A percentile compares a stretch with the other conserved stretches of the same genome.
Evolutionary conservation across 1,140 invertebrate species (phyloP).

Genomic region (Colletes gigas): DNA sequence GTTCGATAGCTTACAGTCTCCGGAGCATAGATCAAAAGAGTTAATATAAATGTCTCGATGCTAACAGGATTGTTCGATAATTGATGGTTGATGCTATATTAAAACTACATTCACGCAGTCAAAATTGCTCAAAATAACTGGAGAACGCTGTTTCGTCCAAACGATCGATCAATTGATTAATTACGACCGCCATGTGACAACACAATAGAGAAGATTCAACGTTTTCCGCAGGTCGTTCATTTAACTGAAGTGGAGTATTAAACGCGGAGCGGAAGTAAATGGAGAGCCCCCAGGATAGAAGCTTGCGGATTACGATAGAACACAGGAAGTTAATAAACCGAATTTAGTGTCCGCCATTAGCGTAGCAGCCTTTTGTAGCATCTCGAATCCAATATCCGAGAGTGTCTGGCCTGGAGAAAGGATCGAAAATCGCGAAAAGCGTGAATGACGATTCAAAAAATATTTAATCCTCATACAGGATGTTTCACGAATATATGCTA

Average conservation of each 20-base stretch:
- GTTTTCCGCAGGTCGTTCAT: constrained; percentile 49
- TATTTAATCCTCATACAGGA: too few relatives aligned
- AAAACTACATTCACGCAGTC: too few relatives aligned
- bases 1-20: too few relatives aligned
- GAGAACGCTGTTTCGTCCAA: not conserved
- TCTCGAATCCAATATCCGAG: constrained; percentile 3
- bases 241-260: constrained; percentile 55
- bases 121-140: too few relatives aligned
- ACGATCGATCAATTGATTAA: not conserved
- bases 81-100: too few relatives aligned
- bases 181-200: not conserved
- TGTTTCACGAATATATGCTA: too few relatives aligned
- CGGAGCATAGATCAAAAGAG: too few relatives aligned
- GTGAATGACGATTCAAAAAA: not conserved
- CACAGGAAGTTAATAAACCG: constrained; percentile 67
- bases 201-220: constrained; percentile 10
- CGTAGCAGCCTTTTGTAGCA: constrained; percentile 23
- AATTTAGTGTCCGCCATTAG: constrained; percentile 60
- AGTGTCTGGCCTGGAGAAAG: not conserved
- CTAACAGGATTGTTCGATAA: too few relatives aligned
- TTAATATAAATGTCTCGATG: too few relatives aligned
- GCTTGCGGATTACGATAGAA: constrained; percentile 46
- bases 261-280: constrained; percentile 61
- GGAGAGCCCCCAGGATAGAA: constrained; percentile 43
- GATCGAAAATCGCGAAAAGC: not conserved